These are phyloP conservation scores for Hypocryptadius cinnamomeus DNA, from an alignment of 2,113 vertebrate genomes.

Conservation along the genomic window DNA sequence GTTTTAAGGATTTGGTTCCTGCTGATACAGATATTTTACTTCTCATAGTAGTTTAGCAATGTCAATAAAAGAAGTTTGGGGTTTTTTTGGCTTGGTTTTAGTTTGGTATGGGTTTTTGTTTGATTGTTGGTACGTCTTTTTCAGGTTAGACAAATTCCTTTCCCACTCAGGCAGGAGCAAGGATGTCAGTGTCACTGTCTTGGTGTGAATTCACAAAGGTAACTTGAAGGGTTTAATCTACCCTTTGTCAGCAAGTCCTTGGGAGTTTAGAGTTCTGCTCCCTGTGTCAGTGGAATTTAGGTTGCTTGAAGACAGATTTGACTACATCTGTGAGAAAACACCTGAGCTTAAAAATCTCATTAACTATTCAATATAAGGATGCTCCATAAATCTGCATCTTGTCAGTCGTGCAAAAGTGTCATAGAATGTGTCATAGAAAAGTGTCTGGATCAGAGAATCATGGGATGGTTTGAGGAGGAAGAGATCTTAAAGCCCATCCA, in stretches of 20 bases:
- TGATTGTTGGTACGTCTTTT: neutral
- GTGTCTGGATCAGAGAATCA: no score
- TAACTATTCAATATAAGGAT: neutral
- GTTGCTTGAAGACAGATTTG: neutral
- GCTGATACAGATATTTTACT: neutral
- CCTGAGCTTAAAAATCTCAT: neutral
- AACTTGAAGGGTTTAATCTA: neutral
- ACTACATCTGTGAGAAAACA: neutral
- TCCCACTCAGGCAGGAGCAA: neutral
- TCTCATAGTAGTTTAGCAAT: neutral
- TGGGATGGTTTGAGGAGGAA: neutral
- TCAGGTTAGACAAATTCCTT: neutral
- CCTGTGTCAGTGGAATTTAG: neutral
- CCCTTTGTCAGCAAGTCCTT: neutral
- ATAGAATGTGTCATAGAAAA: neutral
- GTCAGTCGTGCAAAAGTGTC: neutral
- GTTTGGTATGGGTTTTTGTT: rapidly evolving
- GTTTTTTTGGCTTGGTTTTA: neutral
- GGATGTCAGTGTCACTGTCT: neutral
- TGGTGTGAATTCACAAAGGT: neutral
- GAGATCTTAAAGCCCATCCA: neutral
- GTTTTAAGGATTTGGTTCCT: neutral
- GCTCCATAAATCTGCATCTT: neutral
- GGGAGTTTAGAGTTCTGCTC: neutral
- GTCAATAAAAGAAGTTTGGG: neutral